A percentile compares a stretch with the other conserved stretches of the same genome.
phyloP scores from a whole-genome alignment of 2,797 vertebrate species.

The Enteromius viviparus region DNA sequence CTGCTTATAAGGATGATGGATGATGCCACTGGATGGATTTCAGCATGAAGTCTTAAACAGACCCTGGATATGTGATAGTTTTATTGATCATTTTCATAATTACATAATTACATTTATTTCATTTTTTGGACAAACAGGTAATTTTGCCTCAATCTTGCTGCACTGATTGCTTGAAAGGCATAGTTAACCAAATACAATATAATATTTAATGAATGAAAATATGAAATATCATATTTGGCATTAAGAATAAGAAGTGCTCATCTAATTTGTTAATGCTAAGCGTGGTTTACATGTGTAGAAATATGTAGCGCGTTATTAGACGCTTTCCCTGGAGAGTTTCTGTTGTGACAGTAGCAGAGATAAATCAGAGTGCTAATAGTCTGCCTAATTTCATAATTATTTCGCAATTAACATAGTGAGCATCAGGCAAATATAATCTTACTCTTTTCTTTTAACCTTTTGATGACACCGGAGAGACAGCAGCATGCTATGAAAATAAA shows the following conservation, averaged over 20 bases:
- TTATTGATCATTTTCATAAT: conserved; percentile 51
- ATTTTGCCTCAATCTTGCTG: neutral
- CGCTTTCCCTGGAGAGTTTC: neutral
- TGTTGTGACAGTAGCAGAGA: conserved; percentile 30
- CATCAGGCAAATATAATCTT: conserved; percentile 29
- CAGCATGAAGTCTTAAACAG: conserved; percentile 31
- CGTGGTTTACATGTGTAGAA: conserved; percentile 24
- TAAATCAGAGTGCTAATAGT: conserved; percentile 42
- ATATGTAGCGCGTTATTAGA: conserved; percentile 12
- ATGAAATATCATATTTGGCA: neutral
- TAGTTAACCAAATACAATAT: too few species aligned
- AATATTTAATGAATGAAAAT: neutral
- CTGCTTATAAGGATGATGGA: conserved; percentile 65
- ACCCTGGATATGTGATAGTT: conserved; percentile 21
- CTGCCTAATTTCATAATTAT: conserved; percentile 43
- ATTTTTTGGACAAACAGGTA: neutral
- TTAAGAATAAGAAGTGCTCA: neutral
- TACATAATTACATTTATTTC: neutral
- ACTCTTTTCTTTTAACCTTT: conserved; percentile 31
- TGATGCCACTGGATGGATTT: conserved; percentile 57
- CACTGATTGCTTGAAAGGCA: neutral
- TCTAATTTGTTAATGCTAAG: conserved; percentile 21
- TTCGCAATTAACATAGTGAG: conserved; percentile 11
- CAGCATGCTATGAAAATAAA: conserved; percentile 10
- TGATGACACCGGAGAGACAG: conserved; percentile 22